Evolutionary conservation across 2,888 invertebrate species (phyloP), one percentile per base, ranked within the genome.

Genomic region (Oligia strigilis): DNA sequence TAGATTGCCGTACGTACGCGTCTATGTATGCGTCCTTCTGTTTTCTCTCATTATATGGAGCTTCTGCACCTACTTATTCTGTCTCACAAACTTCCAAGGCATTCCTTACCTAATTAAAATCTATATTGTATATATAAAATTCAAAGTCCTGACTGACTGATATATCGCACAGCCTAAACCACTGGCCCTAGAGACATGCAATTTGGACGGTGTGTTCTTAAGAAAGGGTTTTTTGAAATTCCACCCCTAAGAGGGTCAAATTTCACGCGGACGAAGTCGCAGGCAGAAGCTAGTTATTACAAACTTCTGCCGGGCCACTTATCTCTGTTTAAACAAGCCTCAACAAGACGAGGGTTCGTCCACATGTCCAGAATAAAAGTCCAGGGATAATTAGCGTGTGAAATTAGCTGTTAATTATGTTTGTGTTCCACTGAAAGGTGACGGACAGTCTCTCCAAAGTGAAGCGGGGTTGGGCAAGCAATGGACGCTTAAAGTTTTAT

Each of bases 51-150:
- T 17, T n/a, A 0, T 36, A 4, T 69, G 23, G 4, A 62, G 17
- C 40, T 55, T 76, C 62, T 82, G 23, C 40, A 2, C 8, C 13
- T 23, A 19, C 9, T 14, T 64, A 55, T 55, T 82, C 67, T 14
- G 1, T 64, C 46, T 4, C 40, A 17, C 1, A 67, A 89, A 87
- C 77, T 83, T 83, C 66, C 55, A 77, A 86, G 65, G 81, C 72
- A 73, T 77, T 77, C 69, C 78, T 83, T 75, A 74, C 78, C 88
- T 88, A 84, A 89, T 89, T 89, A 89, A 87, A 89, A 88, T 89
- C 3, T 40, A 40, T 29, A 29, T 29, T 29, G 29, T 29, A 40
- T 40, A 40, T 40, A 40, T 40, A 40, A 5, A 40, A 40, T 40
- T 40, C 40, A 40, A 40, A 40, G 5, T 40, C 40, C 40, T 40